Evolutionary conservation across 2,888 invertebrate genomes (phyloP).

Genomic region (Pandemis corylana): DNA sequence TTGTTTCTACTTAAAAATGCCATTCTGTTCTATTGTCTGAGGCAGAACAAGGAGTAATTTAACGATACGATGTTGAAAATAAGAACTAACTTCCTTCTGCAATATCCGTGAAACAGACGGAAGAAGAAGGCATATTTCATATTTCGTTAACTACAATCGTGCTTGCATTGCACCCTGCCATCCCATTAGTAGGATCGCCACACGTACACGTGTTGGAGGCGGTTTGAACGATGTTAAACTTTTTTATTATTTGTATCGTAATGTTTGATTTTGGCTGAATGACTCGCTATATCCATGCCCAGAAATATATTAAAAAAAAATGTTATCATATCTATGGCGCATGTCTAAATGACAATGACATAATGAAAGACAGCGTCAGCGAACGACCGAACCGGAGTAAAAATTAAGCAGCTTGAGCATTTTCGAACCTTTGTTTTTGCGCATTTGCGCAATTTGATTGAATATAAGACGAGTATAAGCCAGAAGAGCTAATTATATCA

Average conservation of each 20-base stretch:
- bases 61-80: constrained; percentile 41
- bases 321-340: no score
- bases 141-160: constrained; percentile 15
- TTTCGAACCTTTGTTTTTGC: not conserved
- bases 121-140: constrained; percentile 23
- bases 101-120: constrained; percentile 40
- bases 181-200: not conserved
- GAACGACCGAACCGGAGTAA: not conserved
- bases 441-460: constrained; percentile 1
- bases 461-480: not conserved
- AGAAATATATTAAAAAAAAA: no score
- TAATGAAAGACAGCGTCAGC: no score
- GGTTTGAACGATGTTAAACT: not conserved
- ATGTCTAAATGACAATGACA: no score
- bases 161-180: not conserved
- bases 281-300: no score
- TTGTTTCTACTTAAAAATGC: constrained; percentile 22
- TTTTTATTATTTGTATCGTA: not conserved
- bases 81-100: constrained; percentile 42
- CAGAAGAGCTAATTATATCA: constrained; percentile 8
- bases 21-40: constrained; percentile 37
- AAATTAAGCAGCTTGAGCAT: not conserved
- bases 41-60: constrained; percentile 31
- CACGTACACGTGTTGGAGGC: not conserved
- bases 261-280: not conserved